Conservation (phyloP, 2,113 vertebrate species). For the Apodemus sylvaticus region DNA sequence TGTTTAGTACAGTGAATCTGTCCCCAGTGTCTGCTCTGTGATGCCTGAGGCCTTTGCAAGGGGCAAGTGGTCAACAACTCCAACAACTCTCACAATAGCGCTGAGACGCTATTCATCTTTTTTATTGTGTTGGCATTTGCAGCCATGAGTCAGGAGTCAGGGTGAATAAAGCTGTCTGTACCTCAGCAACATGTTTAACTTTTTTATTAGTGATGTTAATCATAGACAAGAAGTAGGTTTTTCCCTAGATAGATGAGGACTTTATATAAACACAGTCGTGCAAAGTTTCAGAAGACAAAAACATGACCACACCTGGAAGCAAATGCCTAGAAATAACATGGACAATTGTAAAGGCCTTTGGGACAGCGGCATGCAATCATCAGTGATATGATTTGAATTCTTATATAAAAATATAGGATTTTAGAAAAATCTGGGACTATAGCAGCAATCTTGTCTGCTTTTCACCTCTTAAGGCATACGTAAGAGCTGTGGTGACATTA, state of each 20-base stretch:
- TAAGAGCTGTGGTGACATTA: neutral
- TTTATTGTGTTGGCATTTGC: neutral
- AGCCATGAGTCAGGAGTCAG: neutral
- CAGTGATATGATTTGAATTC: neutral
- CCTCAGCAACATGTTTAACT: conserved; percentile 1
- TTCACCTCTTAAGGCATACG: neutral
- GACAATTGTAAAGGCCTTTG: neutral
- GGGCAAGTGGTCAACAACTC: neutral
- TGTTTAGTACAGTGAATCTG: fast-evolving
- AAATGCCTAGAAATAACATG: neutral
- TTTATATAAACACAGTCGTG: neutral
- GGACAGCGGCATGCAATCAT: neutral
- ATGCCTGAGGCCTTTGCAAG: neutral
- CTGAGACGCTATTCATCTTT: neutral
- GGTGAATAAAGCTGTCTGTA: neutral
- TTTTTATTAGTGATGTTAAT: neutral
- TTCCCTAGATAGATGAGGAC: neutral
- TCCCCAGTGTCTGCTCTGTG: neutral
- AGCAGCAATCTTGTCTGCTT: neutral
- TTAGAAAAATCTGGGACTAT: neutral
- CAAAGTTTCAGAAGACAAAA: neutral
- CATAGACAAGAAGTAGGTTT: neutral
- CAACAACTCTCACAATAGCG: neutral
- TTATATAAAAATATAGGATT: neutral
- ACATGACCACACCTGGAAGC: neutral